Evolutionary conservation across 2,113 vertebrate genomes (phyloP).

Genomic region (Percopsis transmontana): DNA sequence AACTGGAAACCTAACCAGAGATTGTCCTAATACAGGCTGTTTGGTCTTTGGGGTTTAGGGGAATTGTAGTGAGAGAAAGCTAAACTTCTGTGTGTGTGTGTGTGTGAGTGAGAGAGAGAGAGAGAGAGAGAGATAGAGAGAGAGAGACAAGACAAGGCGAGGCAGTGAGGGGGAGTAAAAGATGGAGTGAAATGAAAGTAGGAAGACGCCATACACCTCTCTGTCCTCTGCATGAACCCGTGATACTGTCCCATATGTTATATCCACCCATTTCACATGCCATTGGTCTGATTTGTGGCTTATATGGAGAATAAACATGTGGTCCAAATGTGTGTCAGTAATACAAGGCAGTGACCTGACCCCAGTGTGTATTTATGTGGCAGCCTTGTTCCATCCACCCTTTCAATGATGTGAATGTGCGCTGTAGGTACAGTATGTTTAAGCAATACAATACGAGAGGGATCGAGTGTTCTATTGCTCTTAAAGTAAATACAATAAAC

Average conservation of each 20-base stretch:
- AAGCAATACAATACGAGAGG: no score
- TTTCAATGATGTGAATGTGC: conserved; percentile 30
- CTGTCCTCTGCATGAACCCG: conserved; percentile 70
- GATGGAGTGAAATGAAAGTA: not conserved
- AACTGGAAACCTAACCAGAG: conserved; percentile 28
- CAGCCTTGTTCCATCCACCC: not conserved
- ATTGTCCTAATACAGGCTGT: conserved; percentile 13
- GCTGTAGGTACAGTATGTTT: conserved; percentile 24
- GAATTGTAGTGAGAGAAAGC: conserved; percentile 13
- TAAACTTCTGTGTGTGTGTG: not conserved
- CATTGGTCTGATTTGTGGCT: conserved; percentile 62
- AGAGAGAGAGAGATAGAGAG: conserved; percentile 15
- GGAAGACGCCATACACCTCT: conserved; percentile 46
- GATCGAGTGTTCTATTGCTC: no score
- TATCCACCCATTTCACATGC: conserved; percentile 64
- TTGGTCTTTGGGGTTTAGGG: conserved; percentile 28
- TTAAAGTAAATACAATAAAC: no score
- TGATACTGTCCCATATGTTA: conserved; percentile 65
- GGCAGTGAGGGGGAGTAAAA: not conserved
- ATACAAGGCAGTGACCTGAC: conserved; percentile 48
- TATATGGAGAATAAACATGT: conserved; percentile 65
- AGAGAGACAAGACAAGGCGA: no score
- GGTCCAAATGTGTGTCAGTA: conserved; percentile 62
- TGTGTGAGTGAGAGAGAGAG: conserved; percentile 12
- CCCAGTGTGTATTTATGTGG: conserved; percentile 43